A percentile compares a stretch with the other conserved stretches of the same genome.
Evolutionary conservation across 2,113 vertebrate species (phyloP).

Genomic region (Semnornis frantzii): DNA sequence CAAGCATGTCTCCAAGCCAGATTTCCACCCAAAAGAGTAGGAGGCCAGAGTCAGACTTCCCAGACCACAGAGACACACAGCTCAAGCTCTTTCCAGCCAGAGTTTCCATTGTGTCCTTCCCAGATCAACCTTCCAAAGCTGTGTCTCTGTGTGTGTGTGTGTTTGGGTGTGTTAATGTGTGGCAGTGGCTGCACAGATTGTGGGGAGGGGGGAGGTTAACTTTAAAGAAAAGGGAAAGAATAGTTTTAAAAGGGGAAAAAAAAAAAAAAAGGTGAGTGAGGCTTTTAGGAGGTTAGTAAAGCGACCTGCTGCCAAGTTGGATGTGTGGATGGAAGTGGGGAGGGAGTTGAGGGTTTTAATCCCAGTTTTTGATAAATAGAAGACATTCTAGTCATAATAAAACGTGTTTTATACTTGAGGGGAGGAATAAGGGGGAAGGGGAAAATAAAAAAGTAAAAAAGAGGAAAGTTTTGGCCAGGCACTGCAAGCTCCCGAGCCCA

Average conservation of each 20-base stretch:
- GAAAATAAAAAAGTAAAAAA: background rate
- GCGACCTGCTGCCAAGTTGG: constrained; percentile 55
- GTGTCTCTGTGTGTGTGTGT: background rate
- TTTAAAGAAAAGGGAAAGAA: background rate
- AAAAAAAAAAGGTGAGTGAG: background rate
- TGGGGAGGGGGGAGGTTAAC: background rate
- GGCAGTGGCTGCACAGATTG: background rate
- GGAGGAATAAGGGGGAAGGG: background rate
- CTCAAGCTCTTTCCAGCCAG: constrained; percentile 21
- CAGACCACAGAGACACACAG: constrained; percentile 38
- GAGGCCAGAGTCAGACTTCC: constrained; percentile 54
- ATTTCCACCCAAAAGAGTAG: constrained; percentile 65
- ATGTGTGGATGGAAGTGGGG: constrained; percentile 24
- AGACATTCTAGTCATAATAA: constrained; percentile 81
- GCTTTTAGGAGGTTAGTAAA: constrained; percentile 69
- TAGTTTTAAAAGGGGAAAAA: too few species aligned
- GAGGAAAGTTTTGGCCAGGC: constrained; percentile 67
- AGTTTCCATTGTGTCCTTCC: constrained; percentile 54
- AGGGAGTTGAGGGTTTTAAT: constrained; percentile 64
- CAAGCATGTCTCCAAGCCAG: background rate
- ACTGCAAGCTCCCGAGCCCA: constrained; percentile 67
- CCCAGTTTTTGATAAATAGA: constrained; percentile 78
- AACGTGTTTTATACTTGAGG: constrained; percentile 60
- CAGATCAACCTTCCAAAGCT: constrained; percentile 49
- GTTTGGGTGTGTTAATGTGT: background rate